These are phyloP conservation scores for Oppia nitens DNA, from an alignment of 1,140 invertebrate genomes.

Conservation along the genomic window DNA sequence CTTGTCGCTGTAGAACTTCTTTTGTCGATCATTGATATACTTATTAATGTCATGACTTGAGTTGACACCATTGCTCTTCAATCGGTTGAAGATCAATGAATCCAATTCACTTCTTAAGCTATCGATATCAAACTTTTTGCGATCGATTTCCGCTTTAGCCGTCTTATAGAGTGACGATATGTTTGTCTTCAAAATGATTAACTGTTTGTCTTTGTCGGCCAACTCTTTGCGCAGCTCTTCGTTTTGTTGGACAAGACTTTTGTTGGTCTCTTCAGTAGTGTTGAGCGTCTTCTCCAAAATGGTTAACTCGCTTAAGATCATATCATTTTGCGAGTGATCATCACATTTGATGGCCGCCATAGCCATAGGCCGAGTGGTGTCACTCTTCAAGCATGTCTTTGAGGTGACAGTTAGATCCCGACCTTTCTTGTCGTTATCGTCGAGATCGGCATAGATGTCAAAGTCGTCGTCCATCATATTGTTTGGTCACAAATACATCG, in stretches of 20 bases:
- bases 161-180: constrained; percentile 15
- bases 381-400: neutral
- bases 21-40: neutral
- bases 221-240: neutral
- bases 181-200: constrained; percentile 8
- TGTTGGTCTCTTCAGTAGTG: neutral
- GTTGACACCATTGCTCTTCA: neutral
- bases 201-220: neutral
- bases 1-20: neutral
- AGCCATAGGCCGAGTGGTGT: neutral
- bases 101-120: constrained; percentile 6
- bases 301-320: neutral
- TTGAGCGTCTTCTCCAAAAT: neutral
- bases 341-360: neutral
- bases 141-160: constrained; percentile 11
- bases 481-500: too few relatives aligned
- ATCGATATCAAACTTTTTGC: constrained; percentile 9
- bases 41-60: neutral
- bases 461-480: neutral
- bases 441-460: neutral
- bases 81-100: neutral
- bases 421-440: neutral
- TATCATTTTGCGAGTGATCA: neutral
- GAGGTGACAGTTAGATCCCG: neutral
- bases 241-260: neutral